phyloP scores from a whole-genome alignment of 1,140 invertebrate genomes.

The Bombus huntii region DNA sequence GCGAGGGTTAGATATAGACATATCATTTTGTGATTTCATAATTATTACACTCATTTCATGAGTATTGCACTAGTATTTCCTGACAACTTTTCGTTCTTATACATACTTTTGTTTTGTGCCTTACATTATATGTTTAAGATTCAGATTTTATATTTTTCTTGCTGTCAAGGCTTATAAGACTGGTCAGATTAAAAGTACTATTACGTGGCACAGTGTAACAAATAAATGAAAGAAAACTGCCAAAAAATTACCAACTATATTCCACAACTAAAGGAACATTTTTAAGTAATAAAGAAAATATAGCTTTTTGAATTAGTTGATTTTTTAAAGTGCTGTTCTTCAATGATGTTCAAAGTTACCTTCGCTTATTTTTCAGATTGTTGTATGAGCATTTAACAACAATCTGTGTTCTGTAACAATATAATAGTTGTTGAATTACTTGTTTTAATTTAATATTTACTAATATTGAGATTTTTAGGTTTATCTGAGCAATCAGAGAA shows the following conservation, averaged over 20 bases:
- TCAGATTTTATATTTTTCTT: constrained; percentile 24
- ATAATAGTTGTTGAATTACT: constrained; percentile 15
- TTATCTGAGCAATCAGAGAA: background rate
- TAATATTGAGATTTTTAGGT: constrained; percentile 14
- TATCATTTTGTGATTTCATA: constrained; percentile 26
- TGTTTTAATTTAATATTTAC: constrained; percentile 33
- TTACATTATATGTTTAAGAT: constrained; percentile 34
- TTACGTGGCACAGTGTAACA: constrained; percentile 31
- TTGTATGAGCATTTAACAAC: background rate
- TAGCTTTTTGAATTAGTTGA: constrained; percentile 36
- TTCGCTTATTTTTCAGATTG: constrained; percentile 15
- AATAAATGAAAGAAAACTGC: constrained; percentile 34
- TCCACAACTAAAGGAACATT: constrained; percentile 10
- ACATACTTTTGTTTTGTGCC: constrained; percentile 29
- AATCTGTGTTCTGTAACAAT: constrained; percentile 5
- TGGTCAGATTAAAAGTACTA: constrained; percentile 30
- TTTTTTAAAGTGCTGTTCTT: constrained; percentile 24
- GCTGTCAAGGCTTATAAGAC: constrained; percentile 40
- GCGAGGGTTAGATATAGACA: background rate
- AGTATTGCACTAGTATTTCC: background rate
- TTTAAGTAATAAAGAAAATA: constrained; percentile 48
- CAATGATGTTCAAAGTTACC: constrained; percentile 30
- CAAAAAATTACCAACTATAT: constrained; percentile 26
- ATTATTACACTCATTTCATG: background rate
- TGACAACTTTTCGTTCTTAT: constrained; percentile 30